Base-by-base conservation (phyloP, 2,113 vertebrate species). In the Cyphomyrus plagiostoma region DNA sequence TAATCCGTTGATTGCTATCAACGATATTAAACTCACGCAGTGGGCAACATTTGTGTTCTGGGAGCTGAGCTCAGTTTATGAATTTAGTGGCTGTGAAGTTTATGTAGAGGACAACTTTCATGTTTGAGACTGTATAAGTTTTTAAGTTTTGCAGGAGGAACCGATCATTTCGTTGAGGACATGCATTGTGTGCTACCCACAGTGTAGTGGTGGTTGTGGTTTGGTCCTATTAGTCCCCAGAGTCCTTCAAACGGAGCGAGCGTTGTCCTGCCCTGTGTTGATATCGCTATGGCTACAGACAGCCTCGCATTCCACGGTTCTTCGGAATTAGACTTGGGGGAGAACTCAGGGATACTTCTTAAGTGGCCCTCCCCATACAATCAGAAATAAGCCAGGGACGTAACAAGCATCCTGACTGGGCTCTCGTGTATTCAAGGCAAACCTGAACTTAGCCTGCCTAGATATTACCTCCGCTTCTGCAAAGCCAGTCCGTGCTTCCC, bases 231-330 rank as follows among this genome's bases (percentile, higher is more conserved):
- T 9, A 19, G 77, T 66, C 45, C 9, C 42, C 85, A 56, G 50
- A 46, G 70, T 19, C 66, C n/a, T 30, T 49, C n/a, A 53, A 48
- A 50, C 3, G 21, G 23, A 88, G 23, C n/a, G 30, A 89, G 10
- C 35, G n/a, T 88, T 45, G 50, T 83, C 77, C 86, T 66, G 52
- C 45, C 66, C 80, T 23, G 30, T 77, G 45, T 87, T 86, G 66
- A 86, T 48, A 6, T 89, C 77, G 15, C 86, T 45, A 90, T 90
- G 89, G 74, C 86, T 88, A 90, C 89, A 90, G 89, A 88, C 89
- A 77, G 39, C 45, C 86, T 88, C 15, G 42, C 70, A 90, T 90
- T 91, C 88, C 89, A 62, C 45, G 86, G 85, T 88, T 49, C 50
- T 88, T 50, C 86, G 39, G 46, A 70, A 50, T 86, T 89, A 89